These are phyloP conservation scores for Formica aserva DNA, from an alignment of 2,888 invertebrate species.

Conservation along the genomic window DNA sequence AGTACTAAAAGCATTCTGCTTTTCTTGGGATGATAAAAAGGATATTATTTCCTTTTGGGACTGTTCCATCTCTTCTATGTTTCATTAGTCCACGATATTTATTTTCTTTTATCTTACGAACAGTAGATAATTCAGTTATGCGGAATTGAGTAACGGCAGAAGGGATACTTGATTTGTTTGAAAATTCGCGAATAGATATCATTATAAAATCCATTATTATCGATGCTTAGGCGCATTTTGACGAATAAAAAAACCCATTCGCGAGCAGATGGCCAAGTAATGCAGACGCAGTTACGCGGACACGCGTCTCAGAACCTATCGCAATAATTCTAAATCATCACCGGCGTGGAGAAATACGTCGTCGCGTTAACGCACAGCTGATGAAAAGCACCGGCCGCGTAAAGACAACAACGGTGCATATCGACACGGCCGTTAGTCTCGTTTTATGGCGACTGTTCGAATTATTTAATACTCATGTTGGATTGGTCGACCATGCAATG, in stretches of 20 bases:
- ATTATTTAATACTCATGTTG: slow-evolving; percentile 39
- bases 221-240: slow-evolving; percentile 75
- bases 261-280: slow-evolving; percentile 82
- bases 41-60: neutral
- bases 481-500: slow-evolving; percentile 15
- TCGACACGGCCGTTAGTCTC: slow-evolving; percentile 33
- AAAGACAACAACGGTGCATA: slow-evolving; percentile 10
- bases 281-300: slow-evolving; percentile 79
- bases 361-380: slow-evolving; percentile 57
- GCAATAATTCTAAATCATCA: slow-evolving; percentile 79
- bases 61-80: neutral
- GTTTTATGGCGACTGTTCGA: slow-evolving; percentile 30
- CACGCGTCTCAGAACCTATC: slow-evolving; percentile 80
- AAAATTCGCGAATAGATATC: slow-evolving; percentile 9
- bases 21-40: neutral
- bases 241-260: slow-evolving; percentile 75
- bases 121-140: neutral
- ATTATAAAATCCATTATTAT: slow-evolving; percentile 21
- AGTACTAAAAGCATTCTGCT: neutral
- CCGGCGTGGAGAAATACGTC: slow-evolving; percentile 69
- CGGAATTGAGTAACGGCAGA: neutral
- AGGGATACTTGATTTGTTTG: neutral
- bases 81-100: neutral
- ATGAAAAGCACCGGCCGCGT: slow-evolving; percentile 55
- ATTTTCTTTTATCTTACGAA: neutral